These are phyloP conservation scores for Ariopsis seemanni DNA, from an alignment of 2,113 vertebrate species.

Conservation along the genomic window DNA sequence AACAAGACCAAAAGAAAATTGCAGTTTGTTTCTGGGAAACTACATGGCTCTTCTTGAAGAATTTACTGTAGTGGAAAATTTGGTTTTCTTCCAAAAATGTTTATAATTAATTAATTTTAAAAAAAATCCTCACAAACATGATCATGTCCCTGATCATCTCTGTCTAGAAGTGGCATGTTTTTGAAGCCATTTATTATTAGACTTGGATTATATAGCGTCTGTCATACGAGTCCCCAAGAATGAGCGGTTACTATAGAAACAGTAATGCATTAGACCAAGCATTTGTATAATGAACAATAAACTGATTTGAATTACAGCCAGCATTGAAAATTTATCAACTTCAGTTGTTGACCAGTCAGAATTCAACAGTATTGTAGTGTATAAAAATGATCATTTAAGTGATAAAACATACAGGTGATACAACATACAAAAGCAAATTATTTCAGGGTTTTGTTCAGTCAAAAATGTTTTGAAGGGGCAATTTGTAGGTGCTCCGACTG, in stretches of 20 bases:
- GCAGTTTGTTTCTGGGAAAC: neutral
- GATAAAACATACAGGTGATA: no score
- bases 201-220: neutral
- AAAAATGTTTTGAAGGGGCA: neutral
- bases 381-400: neutral
- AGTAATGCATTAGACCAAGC: neutral
- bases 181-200: neutral
- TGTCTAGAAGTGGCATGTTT: no score
- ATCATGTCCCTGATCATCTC: neutral
- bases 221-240: neutral
- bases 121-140: neutral
- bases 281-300: neutral
- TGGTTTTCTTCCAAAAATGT: neutral
- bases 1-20: neutral
- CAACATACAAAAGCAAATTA: neutral
- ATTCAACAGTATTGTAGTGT: neutral
- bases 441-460: neutral
- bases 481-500: neutral
- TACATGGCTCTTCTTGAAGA: neutral
- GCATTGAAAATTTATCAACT: neutral
- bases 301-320: neutral
- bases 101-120: neutral
- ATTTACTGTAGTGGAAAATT: neutral
- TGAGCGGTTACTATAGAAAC: neutral
- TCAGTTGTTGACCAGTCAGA: neutral